Evolutionary conservation across 2,113 vertebrate genomes (phyloP).

Genomic region (Henicopernis longicauda): DNA sequence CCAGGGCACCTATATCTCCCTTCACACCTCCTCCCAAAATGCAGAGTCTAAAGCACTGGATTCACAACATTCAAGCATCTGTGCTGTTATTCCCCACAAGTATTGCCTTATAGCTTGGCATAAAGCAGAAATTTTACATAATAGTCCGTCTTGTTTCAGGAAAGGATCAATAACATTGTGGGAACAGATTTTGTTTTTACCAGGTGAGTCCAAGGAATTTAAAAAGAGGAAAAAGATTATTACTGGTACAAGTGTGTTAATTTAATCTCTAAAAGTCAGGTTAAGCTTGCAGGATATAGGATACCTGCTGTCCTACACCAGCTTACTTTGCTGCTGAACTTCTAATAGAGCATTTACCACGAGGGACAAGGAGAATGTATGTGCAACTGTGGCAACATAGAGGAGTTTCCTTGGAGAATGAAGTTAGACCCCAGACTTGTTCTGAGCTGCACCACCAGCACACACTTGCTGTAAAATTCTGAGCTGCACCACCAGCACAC

Average conservation of each 20-base stretch:
- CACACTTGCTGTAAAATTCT: background rate
- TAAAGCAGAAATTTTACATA: background rate
- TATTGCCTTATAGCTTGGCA: background rate
- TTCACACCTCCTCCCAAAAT: background rate
- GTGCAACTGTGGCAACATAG: background rate
- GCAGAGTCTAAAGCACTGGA: background rate
- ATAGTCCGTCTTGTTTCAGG: background rate
- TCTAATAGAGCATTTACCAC: background rate
- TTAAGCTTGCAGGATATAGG: background rate
- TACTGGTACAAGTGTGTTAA: background rate
- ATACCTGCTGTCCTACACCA: background rate
- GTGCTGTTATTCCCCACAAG: background rate
- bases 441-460: background rate
- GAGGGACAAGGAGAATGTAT: background rate
- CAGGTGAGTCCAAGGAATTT: background rate
- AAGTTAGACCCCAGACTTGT: background rate
- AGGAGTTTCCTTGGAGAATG: background rate
- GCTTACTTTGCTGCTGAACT: background rate
- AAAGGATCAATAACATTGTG: background rate
- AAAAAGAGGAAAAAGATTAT: background rate
- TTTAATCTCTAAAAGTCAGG: background rate
- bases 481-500: background rate
- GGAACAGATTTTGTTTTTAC: background rate
- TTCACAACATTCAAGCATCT: background rate
- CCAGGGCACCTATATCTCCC: background rate